These are phyloP conservation scores for Ochotona curzoniae DNA, from an alignment of 2,113 vertebrate genomes.

Conservation along the genomic window DNA sequence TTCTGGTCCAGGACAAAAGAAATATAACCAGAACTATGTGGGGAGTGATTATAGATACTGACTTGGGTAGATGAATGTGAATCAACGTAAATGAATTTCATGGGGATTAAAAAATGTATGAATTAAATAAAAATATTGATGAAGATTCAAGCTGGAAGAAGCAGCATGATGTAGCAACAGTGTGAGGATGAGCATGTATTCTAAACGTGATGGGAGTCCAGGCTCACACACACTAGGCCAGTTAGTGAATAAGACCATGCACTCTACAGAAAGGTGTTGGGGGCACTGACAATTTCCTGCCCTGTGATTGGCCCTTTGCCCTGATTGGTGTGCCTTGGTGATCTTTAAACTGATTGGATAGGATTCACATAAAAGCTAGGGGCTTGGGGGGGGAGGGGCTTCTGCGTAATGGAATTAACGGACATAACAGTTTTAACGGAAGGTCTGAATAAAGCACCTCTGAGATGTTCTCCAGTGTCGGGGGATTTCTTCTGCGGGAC, in stretches of 20 bases:
- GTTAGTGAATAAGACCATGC: neutral
- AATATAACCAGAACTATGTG: neutral
- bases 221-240: no score
- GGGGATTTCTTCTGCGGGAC: no score
- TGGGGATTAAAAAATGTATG: neutral
- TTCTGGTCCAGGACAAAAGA: neutral
- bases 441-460: no score
- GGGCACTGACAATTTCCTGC: no score
- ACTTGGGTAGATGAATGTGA: neutral
- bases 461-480: no score
- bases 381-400: no score
- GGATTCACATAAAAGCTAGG: no score
- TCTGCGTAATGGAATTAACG: no score
- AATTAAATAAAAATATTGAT: neutral
- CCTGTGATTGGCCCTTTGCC: no score
- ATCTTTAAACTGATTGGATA: no score
- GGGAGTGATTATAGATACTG: neutral
- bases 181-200: neutral
- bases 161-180: neutral
- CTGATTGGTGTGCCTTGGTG: no score
- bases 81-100: neutral
- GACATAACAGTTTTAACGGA: no score
- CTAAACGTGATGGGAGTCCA: neutral
- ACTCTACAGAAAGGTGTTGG: neutral
- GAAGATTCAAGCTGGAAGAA: neutral